A percentile compares a stretch with the other conserved stretches of the same genome.
phyloP scores from a whole-genome alignment of 2,888 invertebrate genomes.

The Orthosia gothica region DNA sequence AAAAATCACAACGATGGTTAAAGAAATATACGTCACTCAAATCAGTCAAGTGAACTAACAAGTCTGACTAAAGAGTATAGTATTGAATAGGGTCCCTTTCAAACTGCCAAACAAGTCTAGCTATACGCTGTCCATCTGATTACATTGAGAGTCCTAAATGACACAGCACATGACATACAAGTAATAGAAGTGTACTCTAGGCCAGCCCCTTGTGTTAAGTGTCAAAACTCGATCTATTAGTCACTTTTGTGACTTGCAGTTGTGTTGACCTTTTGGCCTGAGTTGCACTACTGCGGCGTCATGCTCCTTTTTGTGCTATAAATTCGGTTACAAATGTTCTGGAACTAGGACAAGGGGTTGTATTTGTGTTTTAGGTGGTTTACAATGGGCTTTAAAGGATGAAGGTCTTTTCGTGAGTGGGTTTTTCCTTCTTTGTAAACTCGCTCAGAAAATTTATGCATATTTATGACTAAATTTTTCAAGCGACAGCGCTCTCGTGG shows the following conservation, averaged over 20 bases:
- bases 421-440: not conserved
- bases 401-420: not conserved
- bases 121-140: conserved; percentile 10
- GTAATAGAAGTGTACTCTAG: conserved; percentile 35
- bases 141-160: conserved; percentile 37
- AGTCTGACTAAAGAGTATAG: not conserved
- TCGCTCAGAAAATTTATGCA: not conserved
- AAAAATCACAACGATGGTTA: not conserved
- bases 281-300: conserved; percentile 51
- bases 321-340: conserved; percentile 45
- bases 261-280: conserved; percentile 63
- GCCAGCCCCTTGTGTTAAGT: conserved; percentile 48
- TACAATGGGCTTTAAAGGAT: not conserved
- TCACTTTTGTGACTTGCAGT: conserved; percentile 66
- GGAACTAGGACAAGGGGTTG: conserved; percentile 11
- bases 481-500: no score
- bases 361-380: conserved; percentile 16
- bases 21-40: not conserved
- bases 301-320: conserved; percentile 42
- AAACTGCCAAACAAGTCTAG: conserved; percentile 10
- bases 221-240: conserved; percentile 72
- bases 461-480: not conserved
- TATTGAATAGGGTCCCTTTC: not conserved
- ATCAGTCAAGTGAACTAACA: not conserved
- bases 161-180: conserved; percentile 49